phyloP scores from a whole-genome alignment of 2,888 invertebrate genomes.

The Andrena camellia region DNA sequence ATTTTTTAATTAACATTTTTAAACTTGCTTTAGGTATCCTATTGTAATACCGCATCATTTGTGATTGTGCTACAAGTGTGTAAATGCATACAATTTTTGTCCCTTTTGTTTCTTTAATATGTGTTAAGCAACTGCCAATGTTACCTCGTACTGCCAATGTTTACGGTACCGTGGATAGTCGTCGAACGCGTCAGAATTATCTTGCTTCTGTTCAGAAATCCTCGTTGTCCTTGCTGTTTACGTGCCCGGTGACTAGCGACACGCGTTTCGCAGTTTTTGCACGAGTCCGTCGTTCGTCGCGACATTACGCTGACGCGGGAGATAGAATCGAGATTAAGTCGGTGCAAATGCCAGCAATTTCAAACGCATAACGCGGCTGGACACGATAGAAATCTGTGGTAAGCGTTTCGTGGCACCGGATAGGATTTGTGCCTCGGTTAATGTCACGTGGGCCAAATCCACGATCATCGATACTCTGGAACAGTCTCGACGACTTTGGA shows the following conservation, averaged over 20 bases:
- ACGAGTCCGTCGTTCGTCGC: not conserved
- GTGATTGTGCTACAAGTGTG: no score
- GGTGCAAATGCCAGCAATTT: slow-evolving; percentile 7
- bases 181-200: not conserved
- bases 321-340: slow-evolving; percentile 3
- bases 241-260: not conserved
- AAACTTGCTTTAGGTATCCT: no score
- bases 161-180: no score
- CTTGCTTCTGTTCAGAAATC: not conserved
- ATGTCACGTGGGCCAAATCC: not conserved
- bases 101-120: no score
- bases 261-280: slow-evolving; percentile 21
- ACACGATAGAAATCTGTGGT: not conserved
- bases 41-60: no score
- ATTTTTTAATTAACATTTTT: no score
- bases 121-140: no score
- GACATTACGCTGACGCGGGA: not conserved
- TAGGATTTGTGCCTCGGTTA: slow-evolving; percentile 26
- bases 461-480: not conserved
- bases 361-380: slow-evolving; percentile 5
- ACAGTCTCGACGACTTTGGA: no score
- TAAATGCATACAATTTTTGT: no score
- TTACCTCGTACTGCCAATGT: no score
- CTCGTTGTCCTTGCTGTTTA: not conserved
- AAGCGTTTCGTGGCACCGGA: not conserved